These are phyloP conservation scores for Crocuta crocuta DNA, from an alignment of 2,113 vertebrate species.

Conservation along the genomic window DNA sequence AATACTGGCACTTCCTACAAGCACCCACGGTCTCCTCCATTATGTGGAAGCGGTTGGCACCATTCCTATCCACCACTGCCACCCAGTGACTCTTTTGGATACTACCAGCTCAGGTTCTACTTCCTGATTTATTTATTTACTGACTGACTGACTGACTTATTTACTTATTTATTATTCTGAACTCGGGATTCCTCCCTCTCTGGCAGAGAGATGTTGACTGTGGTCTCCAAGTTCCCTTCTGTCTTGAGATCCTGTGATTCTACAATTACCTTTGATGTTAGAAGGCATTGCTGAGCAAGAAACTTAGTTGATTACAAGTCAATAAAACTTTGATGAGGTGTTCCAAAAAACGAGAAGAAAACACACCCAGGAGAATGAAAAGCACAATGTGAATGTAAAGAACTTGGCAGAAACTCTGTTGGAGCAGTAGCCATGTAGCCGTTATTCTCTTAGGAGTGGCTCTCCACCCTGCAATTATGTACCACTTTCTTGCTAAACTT, in stretches of 20 bases:
- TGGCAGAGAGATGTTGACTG: neutral
- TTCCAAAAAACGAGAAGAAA: slow-evolving; percentile 32
- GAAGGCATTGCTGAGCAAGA: neutral
- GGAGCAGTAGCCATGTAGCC: neutral
- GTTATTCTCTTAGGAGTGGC: neutral
- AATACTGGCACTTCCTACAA: neutral
- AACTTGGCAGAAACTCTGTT: neutral
- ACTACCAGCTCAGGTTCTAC: neutral
- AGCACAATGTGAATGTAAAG: neutral
- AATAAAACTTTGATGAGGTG: slow-evolving; percentile 25
- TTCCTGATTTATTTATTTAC: neutral
- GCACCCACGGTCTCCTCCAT: neutral
- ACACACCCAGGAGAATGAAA: neutral
- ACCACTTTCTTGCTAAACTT: neutral
- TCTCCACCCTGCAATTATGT: neutral
- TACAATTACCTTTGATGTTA: neutral
- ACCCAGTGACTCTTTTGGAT: slow-evolving; percentile 12
- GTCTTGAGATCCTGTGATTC: neutral
- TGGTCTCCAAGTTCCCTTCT: neutral
- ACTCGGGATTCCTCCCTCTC: neutral
- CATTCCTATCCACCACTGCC: slow-evolving; percentile 38
- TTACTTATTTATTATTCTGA: neutral
- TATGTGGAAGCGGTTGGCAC: rapidly evolving
- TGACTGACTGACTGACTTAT: no score
- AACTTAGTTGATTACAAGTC: slow-evolving; percentile 18